Evolutionary conservation across 2,797 vertebrate species (phyloP), one percentile per base, ranked within the genome.

Genomic region (Hirundo rustica): DNA sequence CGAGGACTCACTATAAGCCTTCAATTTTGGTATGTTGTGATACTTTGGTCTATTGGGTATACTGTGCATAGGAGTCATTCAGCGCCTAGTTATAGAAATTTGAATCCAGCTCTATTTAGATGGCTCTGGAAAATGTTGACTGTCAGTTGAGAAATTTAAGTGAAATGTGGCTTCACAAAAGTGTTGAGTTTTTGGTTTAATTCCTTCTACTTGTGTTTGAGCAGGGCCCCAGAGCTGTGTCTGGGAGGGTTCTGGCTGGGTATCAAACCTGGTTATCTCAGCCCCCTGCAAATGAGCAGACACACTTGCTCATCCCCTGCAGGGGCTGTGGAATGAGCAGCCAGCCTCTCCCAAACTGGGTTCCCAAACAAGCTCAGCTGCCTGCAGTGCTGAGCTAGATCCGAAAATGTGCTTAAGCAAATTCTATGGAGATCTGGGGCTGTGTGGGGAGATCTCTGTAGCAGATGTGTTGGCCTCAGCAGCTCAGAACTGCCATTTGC

Each of bases 401-500:
- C 78, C 0, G 0, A 60, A 90, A 71, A 88, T 65, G 48, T 65
- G 68, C 45, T 89, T 50, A 32, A 76, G 22, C 9, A 75, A 55
- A 82, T 60, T 62, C 80, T 79, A 0, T 54, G 40, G 88, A 78
- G 88, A 72, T 72, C 70, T 85, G 62, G 64, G 64, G 27, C 51
- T 72, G 72, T 89, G 64, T 61, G 75, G 32, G 48, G 50, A 29
- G 34, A 83, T 70, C n/a, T 53, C 72, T 76, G 21, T 13, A 57
- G 57, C 94, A 92, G 81, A 91, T 85, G 85, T 85, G 57, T 47
- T 42, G 58, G 60, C 61, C 67, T 85, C 86, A 7, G 74, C 62
- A 83, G 73, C 82, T 85, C 79, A 85, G 82, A 89, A 71, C 54
- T 89, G 66, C 68, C 64, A 58, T 95, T 96, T 89, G 47, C 76